Percentiles rank a stretch among this genome's conserved stretches.
These are phyloP conservation scores for Ephydatia muelleri DNA, from an alignment of 37 sponge, comb jelly and placozoan species.

Conservation along the genomic window DNA sequence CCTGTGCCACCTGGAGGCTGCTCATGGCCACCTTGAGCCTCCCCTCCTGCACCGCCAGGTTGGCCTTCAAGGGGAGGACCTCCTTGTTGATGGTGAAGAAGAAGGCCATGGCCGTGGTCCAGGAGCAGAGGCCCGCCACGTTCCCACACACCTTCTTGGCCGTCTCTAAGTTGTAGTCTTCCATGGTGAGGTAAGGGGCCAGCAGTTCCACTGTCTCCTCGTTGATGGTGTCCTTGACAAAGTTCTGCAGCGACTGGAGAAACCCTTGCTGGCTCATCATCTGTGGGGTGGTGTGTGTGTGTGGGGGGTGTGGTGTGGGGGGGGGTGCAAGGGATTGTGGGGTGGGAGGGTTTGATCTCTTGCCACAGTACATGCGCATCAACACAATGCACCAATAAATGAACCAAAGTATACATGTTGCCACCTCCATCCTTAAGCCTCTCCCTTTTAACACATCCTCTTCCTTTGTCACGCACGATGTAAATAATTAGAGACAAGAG, in stretches of 20 bases:
- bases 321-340: too few relatives aligned
- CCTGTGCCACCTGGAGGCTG: slow-evolving; percentile 86
- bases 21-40: slow-evolving; percentile 78
- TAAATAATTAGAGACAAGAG: too few relatives aligned
- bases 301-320: too few relatives aligned
- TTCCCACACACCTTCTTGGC: slow-evolving; percentile 99
- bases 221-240: slow-evolving; percentile 93
- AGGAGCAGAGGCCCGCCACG: slow-evolving; percentile 94
- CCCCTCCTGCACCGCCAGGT: slow-evolving; percentile 90
- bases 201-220: slow-evolving; percentile 96
- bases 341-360: too few relatives aligned
- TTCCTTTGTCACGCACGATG: too few relatives aligned
- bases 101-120: slow-evolving; percentile 95
- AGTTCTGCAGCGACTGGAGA: slow-evolving; percentile 71
- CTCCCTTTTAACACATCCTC: too few relatives aligned
- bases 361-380: too few relatives aligned
- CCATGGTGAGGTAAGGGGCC: slow-evolving; percentile 83
- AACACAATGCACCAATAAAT: too few relatives aligned
- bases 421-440: too few relatives aligned
- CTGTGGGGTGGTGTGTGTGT: slow-evolving; percentile 10
- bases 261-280: slow-evolving; percentile 90
- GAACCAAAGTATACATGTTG: too few relatives aligned
- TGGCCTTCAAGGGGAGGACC: slow-evolving; percentile 96
- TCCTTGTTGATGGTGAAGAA: slow-evolving; percentile 98
- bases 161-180: slow-evolving; percentile 91